phyloP scores from a whole-genome alignment of 2,888 invertebrate genomes.

The Habrosyne pyritoides region DNA sequence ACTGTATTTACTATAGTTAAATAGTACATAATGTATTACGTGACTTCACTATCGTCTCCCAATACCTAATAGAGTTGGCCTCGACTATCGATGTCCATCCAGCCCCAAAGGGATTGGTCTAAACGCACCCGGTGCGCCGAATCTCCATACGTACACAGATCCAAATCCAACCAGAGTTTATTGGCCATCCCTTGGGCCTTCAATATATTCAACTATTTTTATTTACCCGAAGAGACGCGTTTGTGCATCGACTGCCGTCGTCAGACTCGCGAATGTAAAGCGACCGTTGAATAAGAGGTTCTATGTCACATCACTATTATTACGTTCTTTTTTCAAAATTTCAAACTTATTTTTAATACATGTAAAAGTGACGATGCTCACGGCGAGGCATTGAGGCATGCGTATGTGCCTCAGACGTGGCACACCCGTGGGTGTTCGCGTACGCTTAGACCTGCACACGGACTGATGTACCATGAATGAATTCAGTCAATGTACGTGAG shows the following conservation, averaged over 20 bases:
- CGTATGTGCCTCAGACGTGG: constrained; percentile 13
- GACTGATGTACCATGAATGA: background rate
- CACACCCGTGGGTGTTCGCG: constrained; percentile 13
- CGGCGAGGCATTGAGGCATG: constrained; percentile 8
- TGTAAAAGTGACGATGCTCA: constrained; percentile 16
- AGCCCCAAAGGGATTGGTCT: constrained; percentile 36
- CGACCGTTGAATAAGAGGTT: constrained; percentile 66
- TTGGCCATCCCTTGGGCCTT: constrained; percentile 75
- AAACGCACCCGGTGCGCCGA: constrained; percentile 48
- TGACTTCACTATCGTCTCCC: constrained; percentile 17
- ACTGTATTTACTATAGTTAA: constrained; percentile 5
- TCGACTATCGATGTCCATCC: constrained; percentile 47
- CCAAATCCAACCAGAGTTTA: constrained; percentile 69
- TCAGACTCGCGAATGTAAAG: constrained; percentile 54
- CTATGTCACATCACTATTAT: constrained; percentile 44
- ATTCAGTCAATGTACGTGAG: constrained; percentile 1
- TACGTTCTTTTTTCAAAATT: constrained; percentile 27
- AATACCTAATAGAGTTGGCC: constrained; percentile 27
- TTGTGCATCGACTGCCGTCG: constrained; percentile 54
- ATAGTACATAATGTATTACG: constrained; percentile 18
- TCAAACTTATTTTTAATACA: constrained; percentile 10
- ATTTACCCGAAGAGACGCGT: constrained; percentile 67
- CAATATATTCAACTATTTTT: constrained; percentile 77
- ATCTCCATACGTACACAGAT: constrained; percentile 74
- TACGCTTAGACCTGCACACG: background rate